These are phyloP conservation scores for Eugnorisma glareosa DNA, from an alignment of 2,888 invertebrate genomes.

Conservation along the genomic window DNA sequence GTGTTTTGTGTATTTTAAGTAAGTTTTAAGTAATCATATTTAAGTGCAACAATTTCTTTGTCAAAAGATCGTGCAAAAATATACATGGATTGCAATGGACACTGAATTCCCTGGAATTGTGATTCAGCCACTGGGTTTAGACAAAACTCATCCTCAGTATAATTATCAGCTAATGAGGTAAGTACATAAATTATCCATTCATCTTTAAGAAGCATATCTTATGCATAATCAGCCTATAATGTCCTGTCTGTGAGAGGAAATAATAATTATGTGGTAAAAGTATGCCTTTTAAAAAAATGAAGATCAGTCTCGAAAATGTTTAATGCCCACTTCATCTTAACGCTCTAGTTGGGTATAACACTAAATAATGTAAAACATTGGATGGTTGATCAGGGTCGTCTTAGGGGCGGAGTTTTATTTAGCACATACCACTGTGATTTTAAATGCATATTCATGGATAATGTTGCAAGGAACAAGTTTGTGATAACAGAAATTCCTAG, in stretches of 20 bases:
- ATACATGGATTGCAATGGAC: constrained; percentile 97
- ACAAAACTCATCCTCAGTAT: constrained; percentile 96
- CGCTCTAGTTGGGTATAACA: too few species aligned
- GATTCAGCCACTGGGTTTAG: constrained; percentile 98
- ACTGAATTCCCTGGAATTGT: constrained; percentile 99
- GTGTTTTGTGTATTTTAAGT: neutral
- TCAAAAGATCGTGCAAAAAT: constrained; percentile 93
- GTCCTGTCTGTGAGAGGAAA: neutral
- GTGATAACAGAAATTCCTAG: too few species aligned
- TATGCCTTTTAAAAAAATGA: too few species aligned
- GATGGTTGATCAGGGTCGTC: too few species aligned
- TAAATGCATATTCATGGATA: too few species aligned
- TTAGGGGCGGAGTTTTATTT: too few species aligned
- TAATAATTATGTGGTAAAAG: neutral
- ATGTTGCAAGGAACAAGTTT: too few species aligned
- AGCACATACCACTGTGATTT: too few species aligned
- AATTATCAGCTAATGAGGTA: constrained; percentile 96
- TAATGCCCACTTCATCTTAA: too few species aligned
- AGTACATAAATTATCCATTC: neutral
- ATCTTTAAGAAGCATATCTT: neutral
- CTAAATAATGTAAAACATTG: too few species aligned
- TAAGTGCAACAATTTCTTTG: neutral
- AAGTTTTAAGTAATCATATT: neutral
- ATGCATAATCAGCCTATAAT: neutral
- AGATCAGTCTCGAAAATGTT: too few species aligned